Evolutionary conservation across 2,888 invertebrate genomes (phyloP).

Genomic region (Epirrhoe alternata): DNA sequence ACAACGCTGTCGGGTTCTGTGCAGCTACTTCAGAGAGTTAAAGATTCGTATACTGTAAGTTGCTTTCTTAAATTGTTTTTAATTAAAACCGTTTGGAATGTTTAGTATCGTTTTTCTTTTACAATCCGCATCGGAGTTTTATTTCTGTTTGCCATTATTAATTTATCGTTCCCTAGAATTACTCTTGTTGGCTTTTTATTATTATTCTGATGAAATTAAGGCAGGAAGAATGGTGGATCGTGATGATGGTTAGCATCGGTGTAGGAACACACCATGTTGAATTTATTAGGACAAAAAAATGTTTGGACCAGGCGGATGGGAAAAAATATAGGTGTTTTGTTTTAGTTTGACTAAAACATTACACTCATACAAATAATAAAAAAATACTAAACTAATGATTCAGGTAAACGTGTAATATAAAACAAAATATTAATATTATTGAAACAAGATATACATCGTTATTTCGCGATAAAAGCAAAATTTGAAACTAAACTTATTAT

Average conservation of each 20-base stretch:
- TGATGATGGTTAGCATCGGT: neutral
- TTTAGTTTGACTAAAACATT: too few species aligned
- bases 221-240: constrained; percentile 12
- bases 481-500: neutral
- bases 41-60: too few species aligned
- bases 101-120: neutral
- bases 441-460: constrained; percentile 10
- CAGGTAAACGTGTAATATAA: neutral
- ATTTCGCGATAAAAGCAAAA: constrained; percentile 7
- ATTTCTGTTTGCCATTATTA: neutral
- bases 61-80: too few species aligned
- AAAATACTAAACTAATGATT: neutral
- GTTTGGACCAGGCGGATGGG: too few species aligned
- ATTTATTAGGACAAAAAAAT: neutral
- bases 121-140: neutral
- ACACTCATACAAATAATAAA: neutral
- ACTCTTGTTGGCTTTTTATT: constrained; percentile 35
- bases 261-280: neutral
- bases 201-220: constrained; percentile 40
- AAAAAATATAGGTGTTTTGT: too few species aligned
- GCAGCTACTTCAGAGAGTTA: too few species aligned
- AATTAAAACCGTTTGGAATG: too few species aligned
- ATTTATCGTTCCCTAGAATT: constrained; percentile 29
- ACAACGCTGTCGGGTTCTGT: too few species aligned
- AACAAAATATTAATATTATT: constrained; percentile 4